Evolutionary conservation across 2,888 invertebrate genomes (phyloP).

Genomic region (Drosophila nigritarsus): DNA sequence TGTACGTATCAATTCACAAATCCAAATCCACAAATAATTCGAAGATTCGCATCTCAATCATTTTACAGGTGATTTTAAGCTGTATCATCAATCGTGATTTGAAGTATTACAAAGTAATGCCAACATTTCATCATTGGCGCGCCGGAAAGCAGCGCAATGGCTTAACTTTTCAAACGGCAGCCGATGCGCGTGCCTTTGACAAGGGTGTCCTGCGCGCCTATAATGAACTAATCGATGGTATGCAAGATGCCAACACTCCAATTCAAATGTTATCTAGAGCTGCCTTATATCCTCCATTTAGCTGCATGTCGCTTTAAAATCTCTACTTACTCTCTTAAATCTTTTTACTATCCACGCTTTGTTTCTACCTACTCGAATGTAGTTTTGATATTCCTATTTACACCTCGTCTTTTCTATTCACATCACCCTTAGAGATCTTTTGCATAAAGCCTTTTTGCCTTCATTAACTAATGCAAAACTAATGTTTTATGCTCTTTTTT

Average conservation of each 20-base stretch:
- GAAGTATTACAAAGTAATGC: slow-evolving; percentile 98
- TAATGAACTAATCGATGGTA: slow-evolving; percentile 96
- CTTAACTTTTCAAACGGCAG: slow-evolving; percentile 97
- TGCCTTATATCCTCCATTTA: slow-evolving; percentile 26
- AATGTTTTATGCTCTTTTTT: slow-evolving; percentile 70
- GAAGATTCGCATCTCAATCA: neutral
- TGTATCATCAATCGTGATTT: slow-evolving; percentile 98
- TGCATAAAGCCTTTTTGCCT: slow-evolving; percentile 51
- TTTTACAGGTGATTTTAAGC: slow-evolving; percentile 93
- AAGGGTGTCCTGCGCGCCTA: slow-evolving; percentile 95
- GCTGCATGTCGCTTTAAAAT: slow-evolving; percentile 49
- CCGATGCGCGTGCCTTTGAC: slow-evolving; percentile 97
- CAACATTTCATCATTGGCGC: slow-evolving; percentile 99
- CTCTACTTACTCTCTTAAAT: slow-evolving; percentile 2
- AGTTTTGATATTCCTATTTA: slow-evolving; percentile 14
- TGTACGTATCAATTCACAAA: slow-evolving; percentile 86
- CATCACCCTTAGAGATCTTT: slow-evolving; percentile 39
- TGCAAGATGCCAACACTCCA: slow-evolving; percentile 76
- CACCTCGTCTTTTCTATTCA: slow-evolving; percentile 10
- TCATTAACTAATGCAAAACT: slow-evolving; percentile 68
- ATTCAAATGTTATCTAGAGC: neutral
- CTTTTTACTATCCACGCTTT: slow-evolving; percentile 31
- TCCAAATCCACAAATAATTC: neutral
- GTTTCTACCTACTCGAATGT: slow-evolving; percentile 7
- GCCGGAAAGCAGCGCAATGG: slow-evolving; percentile 98